Percentiles rank a stretch among this genome's conserved stretches.
phyloP scores from a whole-genome alignment of 2,797 vertebrate species.

The Sebastes cheni region DNA sequence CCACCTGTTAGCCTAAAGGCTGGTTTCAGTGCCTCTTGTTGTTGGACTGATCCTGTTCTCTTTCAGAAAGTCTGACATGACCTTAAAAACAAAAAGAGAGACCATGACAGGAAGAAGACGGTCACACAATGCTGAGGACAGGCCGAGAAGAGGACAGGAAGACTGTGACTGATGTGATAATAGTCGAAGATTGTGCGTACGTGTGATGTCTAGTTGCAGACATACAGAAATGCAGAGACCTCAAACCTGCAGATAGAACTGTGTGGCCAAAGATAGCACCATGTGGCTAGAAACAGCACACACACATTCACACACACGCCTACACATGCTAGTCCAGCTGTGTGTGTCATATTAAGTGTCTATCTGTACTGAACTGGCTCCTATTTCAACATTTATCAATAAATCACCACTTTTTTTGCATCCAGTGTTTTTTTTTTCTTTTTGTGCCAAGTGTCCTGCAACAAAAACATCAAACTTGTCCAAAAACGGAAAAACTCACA shows the following conservation, averaged over 20 bases:
- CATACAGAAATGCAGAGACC: conserved; percentile 9
- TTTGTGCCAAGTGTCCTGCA: neutral
- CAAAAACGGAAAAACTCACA: neutral
- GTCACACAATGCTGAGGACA: neutral
- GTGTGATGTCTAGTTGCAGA: neutral
- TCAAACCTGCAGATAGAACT: conserved; percentile 17
- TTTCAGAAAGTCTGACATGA: conserved; percentile 7
- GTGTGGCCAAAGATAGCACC: neutral
- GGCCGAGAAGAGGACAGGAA: neutral
- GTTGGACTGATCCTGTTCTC: conserved; percentile 9
- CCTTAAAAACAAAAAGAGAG: conserved; percentile 6
- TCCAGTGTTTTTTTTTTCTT: neutral
- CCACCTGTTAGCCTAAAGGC: neutral
- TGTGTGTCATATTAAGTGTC: neutral
- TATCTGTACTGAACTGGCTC: neutral
- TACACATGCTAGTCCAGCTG: neutral
- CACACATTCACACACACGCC: neutral
- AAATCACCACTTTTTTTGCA: neutral
- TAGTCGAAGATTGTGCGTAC: neutral
- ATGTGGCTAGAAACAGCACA: neutral
- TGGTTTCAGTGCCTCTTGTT: conserved; percentile 37
- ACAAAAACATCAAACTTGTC: neutral
- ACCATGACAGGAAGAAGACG: neutral
- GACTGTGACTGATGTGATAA: neutral
- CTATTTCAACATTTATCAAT: neutral